Conservation (phyloP, 2,888 invertebrate species). For the Mesopsocus fuscifrons region DNA sequence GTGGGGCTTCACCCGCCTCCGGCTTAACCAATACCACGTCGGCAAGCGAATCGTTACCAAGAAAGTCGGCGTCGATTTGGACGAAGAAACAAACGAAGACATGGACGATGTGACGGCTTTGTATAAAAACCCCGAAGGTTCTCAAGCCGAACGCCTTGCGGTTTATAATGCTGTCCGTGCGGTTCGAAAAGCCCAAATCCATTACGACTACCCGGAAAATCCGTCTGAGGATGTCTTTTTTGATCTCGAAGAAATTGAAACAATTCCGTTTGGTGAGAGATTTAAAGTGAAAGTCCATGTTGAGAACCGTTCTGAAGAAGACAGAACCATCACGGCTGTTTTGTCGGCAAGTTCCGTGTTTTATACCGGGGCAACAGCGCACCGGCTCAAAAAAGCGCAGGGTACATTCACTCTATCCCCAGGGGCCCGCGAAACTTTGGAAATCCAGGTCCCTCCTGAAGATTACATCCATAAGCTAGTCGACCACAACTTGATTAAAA, state of each 20-base stretch:
- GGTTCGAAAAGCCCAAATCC: conserved; percentile 37
- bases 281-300: conserved; percentile 46
- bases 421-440: conserved; percentile 34
- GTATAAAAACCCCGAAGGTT: conserved; percentile 41
- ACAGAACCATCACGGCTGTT: conserved; percentile 40
- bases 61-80: conserved; percentile 33
- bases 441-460: conserved; percentile 38
- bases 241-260: conserved; percentile 44
- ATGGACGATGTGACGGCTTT: conserved; percentile 42
- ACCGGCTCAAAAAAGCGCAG: conserved; percentile 39
- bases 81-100: conserved; percentile 42
- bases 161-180: conserved; percentile 47
- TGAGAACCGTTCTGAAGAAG: conserved; percentile 41
- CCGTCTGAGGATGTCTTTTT: conserved; percentile 41
- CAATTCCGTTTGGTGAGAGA: conserved; percentile 41
- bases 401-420: conserved; percentile 40
- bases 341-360: conserved; percentile 43
- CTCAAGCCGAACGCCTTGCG: conserved; percentile 41
- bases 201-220: conserved; percentile 37
- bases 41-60: conserved; percentile 49
- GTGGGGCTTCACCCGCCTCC: conserved; percentile 45
- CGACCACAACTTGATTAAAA: conserved; percentile 49
- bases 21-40: conserved; percentile 44
- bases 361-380: conserved; percentile 46
- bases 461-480: conserved; percentile 51